Conservation (phyloP, 1,140 invertebrate species). For the Brachionus manjavacas region DNA sequence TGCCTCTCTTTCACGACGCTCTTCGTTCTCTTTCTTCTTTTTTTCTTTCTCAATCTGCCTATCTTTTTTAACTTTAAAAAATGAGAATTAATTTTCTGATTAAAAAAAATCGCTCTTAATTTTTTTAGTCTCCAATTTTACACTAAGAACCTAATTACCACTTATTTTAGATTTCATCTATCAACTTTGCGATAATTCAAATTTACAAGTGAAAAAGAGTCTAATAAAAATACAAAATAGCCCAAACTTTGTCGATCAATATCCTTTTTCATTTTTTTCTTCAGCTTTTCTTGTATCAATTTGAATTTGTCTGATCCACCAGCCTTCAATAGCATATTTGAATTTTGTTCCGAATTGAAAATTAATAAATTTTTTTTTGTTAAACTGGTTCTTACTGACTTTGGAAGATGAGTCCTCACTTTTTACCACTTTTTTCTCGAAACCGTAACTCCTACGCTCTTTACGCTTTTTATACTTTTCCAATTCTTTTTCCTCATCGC, state of each 20-base stretch:
- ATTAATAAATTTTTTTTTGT: neutral
- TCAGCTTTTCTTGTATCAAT: conserved; percentile 14
- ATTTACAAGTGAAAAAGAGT: neutral
- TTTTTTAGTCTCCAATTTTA: too few species aligned
- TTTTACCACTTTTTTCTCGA: neutral
- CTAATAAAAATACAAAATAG: neutral
- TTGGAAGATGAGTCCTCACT: conserved; percentile 13
- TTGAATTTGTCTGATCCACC: neutral
- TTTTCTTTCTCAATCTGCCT: conserved; percentile 25
- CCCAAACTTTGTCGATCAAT: conserved; percentile 17
- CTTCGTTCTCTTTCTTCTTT: neutral
- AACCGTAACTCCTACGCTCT: neutral
- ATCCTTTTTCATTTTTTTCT: conserved; percentile 37
- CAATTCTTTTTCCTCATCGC: conserved; percentile 29
- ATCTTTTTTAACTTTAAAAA: conserved; percentile 32
- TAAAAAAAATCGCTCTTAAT: too few species aligned
- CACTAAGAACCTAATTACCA: too few species aligned
- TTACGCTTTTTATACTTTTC: conserved; percentile 29
- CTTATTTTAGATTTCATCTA: too few species aligned
- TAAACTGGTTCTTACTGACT: conserved; percentile 41
- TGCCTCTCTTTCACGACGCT: conserved; percentile 13
- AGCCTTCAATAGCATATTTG: neutral
- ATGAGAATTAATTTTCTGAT: neutral
- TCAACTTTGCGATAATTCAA: neutral
- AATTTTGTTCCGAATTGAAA: neutral